Evolutionary conservation across 2,113 vertebrate genomes (phyloP).

Genomic region (Salvelinus alpinus): DNA sequence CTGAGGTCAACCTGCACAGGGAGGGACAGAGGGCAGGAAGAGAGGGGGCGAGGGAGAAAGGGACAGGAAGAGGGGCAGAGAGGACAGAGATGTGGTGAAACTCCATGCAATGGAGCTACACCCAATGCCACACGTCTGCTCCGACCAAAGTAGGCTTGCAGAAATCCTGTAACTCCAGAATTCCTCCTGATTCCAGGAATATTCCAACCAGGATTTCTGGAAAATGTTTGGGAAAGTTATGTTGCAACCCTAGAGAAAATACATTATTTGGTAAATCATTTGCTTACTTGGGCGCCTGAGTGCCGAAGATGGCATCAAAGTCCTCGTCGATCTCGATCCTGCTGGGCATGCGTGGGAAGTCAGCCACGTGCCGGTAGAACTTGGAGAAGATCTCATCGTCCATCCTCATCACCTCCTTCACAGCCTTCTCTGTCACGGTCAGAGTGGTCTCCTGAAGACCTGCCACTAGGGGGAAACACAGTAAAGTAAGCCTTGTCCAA

Average conservation of each 20-base stretch:
- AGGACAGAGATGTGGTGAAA: background rate
- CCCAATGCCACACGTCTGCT: no score
- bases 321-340: slow-evolving; percentile 84
- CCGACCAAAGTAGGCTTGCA: no score
- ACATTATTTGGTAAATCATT: background rate
- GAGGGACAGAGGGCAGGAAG: background rate
- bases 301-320: slow-evolving; percentile 92
- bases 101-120: background rate
- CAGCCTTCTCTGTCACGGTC: slow-evolving; percentile 89
- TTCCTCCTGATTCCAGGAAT: no score
- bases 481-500: background rate
- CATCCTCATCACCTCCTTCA: slow-evolving; percentile 96
- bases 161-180: no score
- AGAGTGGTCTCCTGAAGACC: slow-evolving; percentile 89
- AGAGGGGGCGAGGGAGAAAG: no score
- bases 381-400: slow-evolving; percentile 96
- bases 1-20: slow-evolving; percentile 80
- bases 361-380: slow-evolving; percentile 84
- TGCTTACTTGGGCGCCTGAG: slow-evolving; percentile 87
- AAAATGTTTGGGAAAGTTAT: no score
- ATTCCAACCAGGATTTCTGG: no score
- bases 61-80: background rate
- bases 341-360: slow-evolving; percentile 72
- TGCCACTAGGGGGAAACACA: slow-evolving; percentile 65
- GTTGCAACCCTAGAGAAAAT: no score